Base-by-base conservation (phyloP, 2,797 vertebrate genomes). In the Morus bassanus region DNA sequence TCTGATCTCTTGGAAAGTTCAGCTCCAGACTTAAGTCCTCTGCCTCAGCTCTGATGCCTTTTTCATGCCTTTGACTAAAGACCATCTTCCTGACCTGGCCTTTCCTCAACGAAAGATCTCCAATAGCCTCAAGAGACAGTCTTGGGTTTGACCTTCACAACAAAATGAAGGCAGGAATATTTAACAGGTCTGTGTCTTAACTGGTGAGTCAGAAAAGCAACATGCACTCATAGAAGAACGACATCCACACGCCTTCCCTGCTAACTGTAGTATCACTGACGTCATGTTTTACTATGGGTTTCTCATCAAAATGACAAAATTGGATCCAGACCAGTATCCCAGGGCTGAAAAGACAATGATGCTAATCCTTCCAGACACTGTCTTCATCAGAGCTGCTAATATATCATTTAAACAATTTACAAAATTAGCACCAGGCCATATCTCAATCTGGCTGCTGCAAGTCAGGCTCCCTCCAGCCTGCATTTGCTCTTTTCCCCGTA, bases 331-430 rank as follows among this genome's bases (percentile, higher is more conserved):
- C 27, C 82, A 89, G 79, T 27, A 59, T 68, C 85, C 85, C 50
- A 84, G 73, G 57, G 50, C 79, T 78, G 92, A 56, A 91, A 83
- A 80, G 78, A 74, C 84, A 91, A 37, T 72, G 79, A 95, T 73
- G 53, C 31, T 96, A 64, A 95, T 88, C 33, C 46, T 76, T 78
- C 73, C 91, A 86, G 96, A 88, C 87, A 51, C 65, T 33, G 50
- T 22, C 72, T 91, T 78, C 75, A 89, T 33, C 30, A 57, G 61
- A 86, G 75, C 79, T 86, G 68, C 84, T 86, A 77, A 83, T 24
- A 8, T 3, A 65, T 57, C 27, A 80, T 91, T 93, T 93, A 85
- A 94, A 80, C 68, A 74, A 54, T 91, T 95, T 54, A 85, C n/a
- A 22, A 50, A 60, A 78, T 80, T 46, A 92, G 64, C 89, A 91